Evolutionary conservation across 2,113 vertebrate species (phyloP).

Genomic region (Arenaria interpres): DNA sequence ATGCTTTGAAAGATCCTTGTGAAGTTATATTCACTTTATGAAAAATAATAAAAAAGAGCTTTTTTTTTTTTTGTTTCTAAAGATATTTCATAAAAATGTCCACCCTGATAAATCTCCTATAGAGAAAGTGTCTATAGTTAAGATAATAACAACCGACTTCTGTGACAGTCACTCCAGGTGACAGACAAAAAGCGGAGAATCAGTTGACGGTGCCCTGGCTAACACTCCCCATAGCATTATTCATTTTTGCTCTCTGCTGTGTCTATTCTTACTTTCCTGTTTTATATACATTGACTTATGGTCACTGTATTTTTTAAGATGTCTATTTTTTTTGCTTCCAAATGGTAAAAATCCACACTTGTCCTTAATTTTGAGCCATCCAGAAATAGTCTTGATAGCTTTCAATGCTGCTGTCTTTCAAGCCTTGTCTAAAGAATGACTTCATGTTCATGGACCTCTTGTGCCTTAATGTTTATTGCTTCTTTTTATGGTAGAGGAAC

Average conservation of each 20-base stretch:
- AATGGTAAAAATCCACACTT: not conserved
- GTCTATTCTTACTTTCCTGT: not conserved
- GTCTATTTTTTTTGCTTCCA: not conserved
- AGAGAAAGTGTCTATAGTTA: not conserved
- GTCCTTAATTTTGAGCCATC: not conserved
- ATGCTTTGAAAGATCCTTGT: not conserved
- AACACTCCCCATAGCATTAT: not conserved
- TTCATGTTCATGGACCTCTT: not conserved
- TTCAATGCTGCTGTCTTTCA: not conserved
- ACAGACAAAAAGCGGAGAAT: not conserved
- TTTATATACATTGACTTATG: not conserved
- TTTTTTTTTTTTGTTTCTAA: not conserved
- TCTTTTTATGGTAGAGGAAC: not conserved
- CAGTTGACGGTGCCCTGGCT: not conserved
- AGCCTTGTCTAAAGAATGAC: not conserved
- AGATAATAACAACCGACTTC: not conserved
- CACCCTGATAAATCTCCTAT: not conserved
- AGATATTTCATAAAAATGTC: slow-evolving; percentile 3
- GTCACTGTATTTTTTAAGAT: not conserved
- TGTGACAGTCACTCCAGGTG: not conserved
- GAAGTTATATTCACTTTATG: not conserved
- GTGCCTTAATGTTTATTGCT: not conserved
- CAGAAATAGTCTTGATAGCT: not conserved
- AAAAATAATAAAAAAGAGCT: not conserved
- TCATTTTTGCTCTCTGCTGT: not conserved